Evolutionary conservation across 1,140 invertebrate genomes (phyloP), one percentile per base, ranked within the genome.

Genomic region (Drosophila melanogaster): DNA sequence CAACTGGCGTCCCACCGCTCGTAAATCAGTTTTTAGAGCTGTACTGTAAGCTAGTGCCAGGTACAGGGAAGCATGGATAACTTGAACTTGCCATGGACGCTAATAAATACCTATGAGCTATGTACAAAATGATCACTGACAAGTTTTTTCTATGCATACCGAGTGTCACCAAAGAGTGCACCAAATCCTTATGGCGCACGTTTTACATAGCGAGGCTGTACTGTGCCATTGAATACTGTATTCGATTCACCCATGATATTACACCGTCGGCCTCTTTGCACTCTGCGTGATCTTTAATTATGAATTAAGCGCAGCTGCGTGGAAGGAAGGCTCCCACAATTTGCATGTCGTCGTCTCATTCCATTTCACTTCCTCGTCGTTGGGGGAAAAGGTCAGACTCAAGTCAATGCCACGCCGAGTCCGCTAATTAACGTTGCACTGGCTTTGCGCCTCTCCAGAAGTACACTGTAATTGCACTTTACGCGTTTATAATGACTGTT

Each of bases 221-320:
- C 62, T 49, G 62, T 66, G n/a, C 22, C 35, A 40, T 22, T 22
- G 43, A 67, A 38, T 24, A 69, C 40, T 37, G 40, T 44, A 12
- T 33, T 67, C n/a, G 61, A 35, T 67, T 30, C 26, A 30, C 26
- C 51, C 50, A 4, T 24, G 35, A 35, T 15, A 58, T 35, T 69
- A 69, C 37, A 70, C 22, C n/a, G 51, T n/a, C 69, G 70, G 49
- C 33, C 50, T 26, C 62, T 67, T 61, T 60, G 51, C 50, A 43
- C 73, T 59, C 56, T 77, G 54, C 50, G 41, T 61, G 73, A 69
- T 69, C 74, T 77, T 69, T 69, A 77, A 69, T 77, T 77, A 69
- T 61, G 50, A 77, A 74, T 74, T 41, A 64, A 60, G 69, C 69
- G 37, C 72, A 77, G 50, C 53, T 49, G 62, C 62, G 57, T 61